Conservation (phyloP, 2,888 invertebrate genomes). For the Dendrolimus pini region DNA sequence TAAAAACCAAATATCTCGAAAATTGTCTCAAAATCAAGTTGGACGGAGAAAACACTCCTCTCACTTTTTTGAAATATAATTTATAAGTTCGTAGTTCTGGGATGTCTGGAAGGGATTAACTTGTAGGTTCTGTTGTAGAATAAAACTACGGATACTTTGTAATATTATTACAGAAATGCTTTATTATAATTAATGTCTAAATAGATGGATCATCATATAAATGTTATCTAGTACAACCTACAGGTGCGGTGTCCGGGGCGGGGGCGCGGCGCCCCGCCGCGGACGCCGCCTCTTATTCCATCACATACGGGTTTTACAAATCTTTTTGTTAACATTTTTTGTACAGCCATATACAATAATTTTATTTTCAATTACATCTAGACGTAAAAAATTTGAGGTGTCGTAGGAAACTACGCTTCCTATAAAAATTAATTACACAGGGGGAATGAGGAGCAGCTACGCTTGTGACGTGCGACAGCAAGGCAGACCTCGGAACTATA, state of each 20-base stretch:
- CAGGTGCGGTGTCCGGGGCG: slow-evolving; percentile 56
- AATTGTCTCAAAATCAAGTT: slow-evolving; percentile 26
- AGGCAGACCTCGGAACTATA: slow-evolving; percentile 71
- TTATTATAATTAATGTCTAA: slow-evolving; percentile 81
- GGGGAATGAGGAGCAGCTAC: slow-evolving; percentile 74
- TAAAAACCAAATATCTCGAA: too few relatives aligned
- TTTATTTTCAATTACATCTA: slow-evolving; percentile 77
- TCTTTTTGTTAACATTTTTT: slow-evolving; percentile 72
- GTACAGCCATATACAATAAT: slow-evolving; percentile 78
- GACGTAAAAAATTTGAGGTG: slow-evolving; percentile 76
- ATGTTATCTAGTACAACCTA: slow-evolving; percentile 76
- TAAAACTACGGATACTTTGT: slow-evolving; percentile 62
- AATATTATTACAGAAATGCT: slow-evolving; percentile 81
- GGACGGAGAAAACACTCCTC: too few relatives aligned
- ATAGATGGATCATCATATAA: slow-evolving; percentile 79
- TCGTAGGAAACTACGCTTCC: slow-evolving; percentile 75
- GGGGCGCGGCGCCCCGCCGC: slow-evolving; percentile 40
- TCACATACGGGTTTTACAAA: slow-evolving; percentile 74
- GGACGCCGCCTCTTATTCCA: slow-evolving; percentile 60
- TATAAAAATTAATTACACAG: slow-evolving; percentile 72
- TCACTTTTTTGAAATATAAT: too few relatives aligned
- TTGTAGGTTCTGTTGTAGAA: slow-evolving; percentile 15
- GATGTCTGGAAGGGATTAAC: too few relatives aligned
- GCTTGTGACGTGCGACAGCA: slow-evolving; percentile 71
- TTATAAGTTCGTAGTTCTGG: too few relatives aligned